Conservation (phyloP, 2,113 vertebrate species). For the Setophaga kirtlandii region DNA sequence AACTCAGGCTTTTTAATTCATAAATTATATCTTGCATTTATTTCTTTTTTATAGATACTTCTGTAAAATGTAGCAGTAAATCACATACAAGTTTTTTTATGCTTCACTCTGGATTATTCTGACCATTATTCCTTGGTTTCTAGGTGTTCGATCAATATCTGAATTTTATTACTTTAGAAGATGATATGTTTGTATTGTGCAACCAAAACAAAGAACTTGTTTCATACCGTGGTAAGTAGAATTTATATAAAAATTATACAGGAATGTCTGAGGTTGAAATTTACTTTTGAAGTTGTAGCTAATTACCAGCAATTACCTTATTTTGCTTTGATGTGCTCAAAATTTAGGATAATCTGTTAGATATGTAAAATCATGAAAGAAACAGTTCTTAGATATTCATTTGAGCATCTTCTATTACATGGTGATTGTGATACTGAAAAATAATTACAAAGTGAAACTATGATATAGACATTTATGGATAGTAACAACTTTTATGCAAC, state of each 20-base stretch:
- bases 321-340: background rate
- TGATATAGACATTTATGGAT: background rate
- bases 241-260: background rate
- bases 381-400: background rate
- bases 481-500: background rate
- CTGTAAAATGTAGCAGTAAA: background rate
- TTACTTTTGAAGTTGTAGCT: background rate
- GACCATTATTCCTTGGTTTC: constrained; percentile 8
- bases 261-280: background rate
- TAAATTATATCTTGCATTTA: background rate
- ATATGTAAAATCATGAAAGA: background rate
- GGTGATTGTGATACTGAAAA: background rate
- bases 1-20: background rate
- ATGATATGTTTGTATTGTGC: constrained; percentile 97
- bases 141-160: constrained; percentile 99
- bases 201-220: constrained; percentile 97
- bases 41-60: background rate
- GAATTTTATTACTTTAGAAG: constrained; percentile 98
- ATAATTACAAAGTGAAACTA: background rate
- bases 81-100: background rate
- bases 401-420: background rate
- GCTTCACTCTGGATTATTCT: background rate
- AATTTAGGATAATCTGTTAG: background rate
- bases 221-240: constrained; percentile 90
- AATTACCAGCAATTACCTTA: background rate